A percentile compares a stretch with the other conserved stretches of the same genome.
Evolutionary conservation across 2,888 invertebrate genomes (phyloP).

Genomic region (Beris morrisii): DNA sequence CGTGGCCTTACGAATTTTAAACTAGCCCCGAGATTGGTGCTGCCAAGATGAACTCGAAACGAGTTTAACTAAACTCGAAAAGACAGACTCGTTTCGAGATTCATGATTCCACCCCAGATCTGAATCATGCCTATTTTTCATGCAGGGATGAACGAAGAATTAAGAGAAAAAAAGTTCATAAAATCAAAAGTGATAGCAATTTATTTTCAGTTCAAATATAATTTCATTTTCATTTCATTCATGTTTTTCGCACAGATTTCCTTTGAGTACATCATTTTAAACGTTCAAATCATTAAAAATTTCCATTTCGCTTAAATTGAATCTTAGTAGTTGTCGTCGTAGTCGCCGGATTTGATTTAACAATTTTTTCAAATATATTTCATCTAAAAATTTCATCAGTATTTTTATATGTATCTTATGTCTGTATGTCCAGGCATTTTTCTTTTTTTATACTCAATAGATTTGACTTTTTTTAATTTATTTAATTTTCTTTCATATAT

Average conservation of each 20-base stretch:
- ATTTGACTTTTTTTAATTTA: slow-evolving; percentile 1
- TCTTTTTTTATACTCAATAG: not conserved
- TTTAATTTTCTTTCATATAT: not conserved
- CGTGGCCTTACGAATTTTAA: too few species aligned
- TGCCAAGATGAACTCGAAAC: too few species aligned
- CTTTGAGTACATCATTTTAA: not conserved
- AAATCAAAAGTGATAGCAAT: slow-evolving; percentile 17
- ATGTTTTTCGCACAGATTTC: not conserved
- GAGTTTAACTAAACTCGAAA: too few species aligned
- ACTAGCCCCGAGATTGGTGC: too few species aligned
- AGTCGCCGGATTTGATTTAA: not conserved
- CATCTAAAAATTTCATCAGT: slow-evolving; percentile 2
- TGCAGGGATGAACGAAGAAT: too few species aligned
- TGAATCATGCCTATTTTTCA: too few species aligned
- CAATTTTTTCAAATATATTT: not conserved
- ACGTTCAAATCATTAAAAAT: not conserved
- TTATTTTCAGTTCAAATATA: slow-evolving; percentile 26
- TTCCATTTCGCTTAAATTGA: not conserved
- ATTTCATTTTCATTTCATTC: slow-evolving; percentile 6
- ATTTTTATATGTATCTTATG: slow-evolving; percentile 1
- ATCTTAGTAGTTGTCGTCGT: not conserved
- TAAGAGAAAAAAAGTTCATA: not conserved
- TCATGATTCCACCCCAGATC: too few species aligned
- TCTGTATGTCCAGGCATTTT: not conserved
- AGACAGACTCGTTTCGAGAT: too few species aligned